phyloP scores from a whole-genome alignment of 1,140 invertebrate genomes.

The Drosophila azteca region DNA sequence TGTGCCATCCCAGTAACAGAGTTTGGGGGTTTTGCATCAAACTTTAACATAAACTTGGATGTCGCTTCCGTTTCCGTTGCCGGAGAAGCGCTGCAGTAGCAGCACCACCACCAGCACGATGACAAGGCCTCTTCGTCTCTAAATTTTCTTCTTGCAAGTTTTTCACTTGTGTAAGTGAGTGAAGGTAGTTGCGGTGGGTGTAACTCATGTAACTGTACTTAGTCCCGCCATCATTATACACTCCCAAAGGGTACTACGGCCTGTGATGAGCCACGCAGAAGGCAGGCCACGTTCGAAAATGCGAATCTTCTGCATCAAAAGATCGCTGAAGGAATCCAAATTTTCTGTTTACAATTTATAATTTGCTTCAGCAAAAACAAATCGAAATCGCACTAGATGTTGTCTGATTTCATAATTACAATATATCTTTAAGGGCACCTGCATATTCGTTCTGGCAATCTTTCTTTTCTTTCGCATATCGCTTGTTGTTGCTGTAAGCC shows the following conservation, averaged over 20 bases:
- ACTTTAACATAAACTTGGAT: constrained; percentile 80
- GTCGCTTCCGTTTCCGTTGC: constrained; percentile 75
- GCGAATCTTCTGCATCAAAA: no score
- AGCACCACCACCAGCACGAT: constrained; percentile 9
- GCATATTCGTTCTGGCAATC: no score
- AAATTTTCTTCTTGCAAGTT: constrained; percentile 41
- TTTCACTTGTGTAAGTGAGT: constrained; percentile 17
- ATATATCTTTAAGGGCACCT: no score
- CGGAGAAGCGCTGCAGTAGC: not conserved
- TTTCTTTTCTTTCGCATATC: no score
- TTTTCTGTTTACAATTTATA: no score
- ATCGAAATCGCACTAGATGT: no score
- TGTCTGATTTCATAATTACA: no score
- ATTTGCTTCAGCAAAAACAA: no score
- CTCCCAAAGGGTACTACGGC: no score
- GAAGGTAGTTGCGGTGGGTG: constrained; percentile 4
- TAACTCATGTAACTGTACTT: constrained; percentile 20
- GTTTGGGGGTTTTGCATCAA: constrained; percentile 67
- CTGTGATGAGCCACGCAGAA: no score
- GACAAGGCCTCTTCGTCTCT: constrained; percentile 15
- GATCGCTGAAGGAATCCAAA: no score
- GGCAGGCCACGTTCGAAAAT: no score
- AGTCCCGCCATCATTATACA: constrained; percentile 26
- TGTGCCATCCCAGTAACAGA: constrained; percentile 13
- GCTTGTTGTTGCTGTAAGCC: constrained; percentile 66